phyloP scores from a whole-genome alignment of 2,113 vertebrate genomes.

The Glaucomys volans region DNA sequence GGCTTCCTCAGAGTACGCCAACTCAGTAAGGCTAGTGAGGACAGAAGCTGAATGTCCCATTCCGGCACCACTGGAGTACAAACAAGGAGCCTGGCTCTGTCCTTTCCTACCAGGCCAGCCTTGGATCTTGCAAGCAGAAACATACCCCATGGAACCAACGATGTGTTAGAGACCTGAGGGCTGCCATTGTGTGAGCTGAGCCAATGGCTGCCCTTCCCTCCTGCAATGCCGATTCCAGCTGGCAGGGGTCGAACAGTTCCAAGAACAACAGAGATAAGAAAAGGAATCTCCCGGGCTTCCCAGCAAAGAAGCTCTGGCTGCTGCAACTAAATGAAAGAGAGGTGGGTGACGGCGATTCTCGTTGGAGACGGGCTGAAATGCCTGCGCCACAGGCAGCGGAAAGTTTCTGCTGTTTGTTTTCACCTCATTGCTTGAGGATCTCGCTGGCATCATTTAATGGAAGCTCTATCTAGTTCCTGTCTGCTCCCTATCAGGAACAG shows the following conservation, averaged over 20 bases:
- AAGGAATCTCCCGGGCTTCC: constrained; percentile 48
- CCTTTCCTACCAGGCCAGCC: neutral
- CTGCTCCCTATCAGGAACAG: constrained; percentile 38
- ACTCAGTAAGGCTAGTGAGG: neutral
- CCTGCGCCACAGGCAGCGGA: neutral
- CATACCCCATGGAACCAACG: neutral
- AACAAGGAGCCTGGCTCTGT: neutral
- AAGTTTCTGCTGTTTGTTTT: constrained; percentile 54
- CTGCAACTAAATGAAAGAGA: constrained; percentile 43
- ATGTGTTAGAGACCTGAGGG: neutral
- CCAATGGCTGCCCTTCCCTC: neutral
- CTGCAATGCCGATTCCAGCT: neutral
- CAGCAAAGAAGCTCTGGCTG: neutral
- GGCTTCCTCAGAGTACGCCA: neutral
- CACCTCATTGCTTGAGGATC: constrained; percentile 63
- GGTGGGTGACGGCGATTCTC: neutral
- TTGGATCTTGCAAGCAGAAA: neutral
- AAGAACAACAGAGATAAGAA: neutral
- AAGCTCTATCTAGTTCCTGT: constrained; percentile 42
- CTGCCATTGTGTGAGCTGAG: neutral
- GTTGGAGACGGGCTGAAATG: rapidly evolving
- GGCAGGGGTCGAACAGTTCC: constrained; percentile 33
- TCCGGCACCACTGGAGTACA: neutral
- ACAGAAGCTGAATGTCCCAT: neutral
- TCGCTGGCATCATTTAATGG: neutral